These are phyloP conservation scores for Caenorhabditis virilis DNA, from an alignment of 2,888 invertebrate genomes.

Conservation along the genomic window DNA sequence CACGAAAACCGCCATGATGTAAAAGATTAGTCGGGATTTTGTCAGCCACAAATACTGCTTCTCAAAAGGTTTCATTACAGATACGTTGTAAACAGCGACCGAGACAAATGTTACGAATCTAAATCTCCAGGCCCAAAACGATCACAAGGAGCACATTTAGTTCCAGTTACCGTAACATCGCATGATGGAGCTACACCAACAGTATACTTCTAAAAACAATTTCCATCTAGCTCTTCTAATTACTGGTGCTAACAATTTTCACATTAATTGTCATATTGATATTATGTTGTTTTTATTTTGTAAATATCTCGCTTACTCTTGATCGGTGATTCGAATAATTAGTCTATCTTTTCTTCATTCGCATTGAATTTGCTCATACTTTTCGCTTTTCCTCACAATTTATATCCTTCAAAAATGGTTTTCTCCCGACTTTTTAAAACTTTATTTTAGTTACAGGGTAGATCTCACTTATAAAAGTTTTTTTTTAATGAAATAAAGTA, in stretches of 20 bases:
- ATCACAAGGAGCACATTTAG: constrained; percentile 54
- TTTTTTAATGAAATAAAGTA: too few relatives aligned
- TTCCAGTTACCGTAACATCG: constrained; percentile 56
- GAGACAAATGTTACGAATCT: constrained; percentile 43
- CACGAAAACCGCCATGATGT: background rate
- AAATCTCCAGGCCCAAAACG: constrained; percentile 50
- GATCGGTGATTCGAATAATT: constrained; percentile 26
- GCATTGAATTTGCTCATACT: background rate
- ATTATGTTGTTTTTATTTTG: constrained; percentile 6
- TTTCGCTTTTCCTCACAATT: background rate
- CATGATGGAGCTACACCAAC: constrained; percentile 55
- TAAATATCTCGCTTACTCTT: constrained; percentile 20
- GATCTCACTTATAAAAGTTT: constrained; percentile 23
- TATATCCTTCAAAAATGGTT: too few relatives aligned
- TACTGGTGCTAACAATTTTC: constrained; percentile 1
- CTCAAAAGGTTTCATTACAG: too few relatives aligned
- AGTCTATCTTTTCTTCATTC: constrained; percentile 13
- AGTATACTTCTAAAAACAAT: constrained; percentile 51
- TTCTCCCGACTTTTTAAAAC: too few relatives aligned
- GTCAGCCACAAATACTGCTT: too few relatives aligned
- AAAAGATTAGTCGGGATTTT: background rate
- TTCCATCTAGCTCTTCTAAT: background rate
- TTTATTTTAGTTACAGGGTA: constrained; percentile 25
- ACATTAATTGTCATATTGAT: constrained; percentile 9
- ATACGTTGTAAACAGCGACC: constrained; percentile 44